phyloP scores from a whole-genome alignment of 1,140 invertebrate genomes.

The Sipha flava region DNA sequence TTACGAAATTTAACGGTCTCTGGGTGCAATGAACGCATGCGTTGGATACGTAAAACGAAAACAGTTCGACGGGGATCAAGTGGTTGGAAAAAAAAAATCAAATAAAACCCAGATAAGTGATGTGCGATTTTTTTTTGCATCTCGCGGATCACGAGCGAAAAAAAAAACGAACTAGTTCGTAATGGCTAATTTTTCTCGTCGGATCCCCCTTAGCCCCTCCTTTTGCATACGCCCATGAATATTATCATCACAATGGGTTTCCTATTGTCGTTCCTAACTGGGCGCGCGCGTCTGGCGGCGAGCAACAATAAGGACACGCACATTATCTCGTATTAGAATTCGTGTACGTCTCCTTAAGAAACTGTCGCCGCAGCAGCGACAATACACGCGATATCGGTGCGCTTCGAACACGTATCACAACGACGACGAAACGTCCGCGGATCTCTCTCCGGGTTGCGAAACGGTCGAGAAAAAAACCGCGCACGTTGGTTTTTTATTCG shows the following conservation, averaged over 20 bases:
- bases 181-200: conserved; percentile 10
- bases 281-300: background rate
- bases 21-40: too few relatives aligned
- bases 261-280: conserved; percentile 23
- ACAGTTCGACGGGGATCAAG: conserved; percentile 1
- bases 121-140: background rate
- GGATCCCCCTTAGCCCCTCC: background rate
- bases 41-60: background rate
- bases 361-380: too few relatives aligned
- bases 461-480: too few relatives aligned
- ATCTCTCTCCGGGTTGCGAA: too few relatives aligned
- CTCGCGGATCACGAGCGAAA: background rate
- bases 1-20: conserved; percentile 27
- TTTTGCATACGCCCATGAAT: conserved; percentile 13
- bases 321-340: too few relatives aligned
- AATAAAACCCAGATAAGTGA: background rate
- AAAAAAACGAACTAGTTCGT: background rate
- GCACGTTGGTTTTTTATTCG: too few relatives aligned
- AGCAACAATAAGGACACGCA: conserved; percentile 22
- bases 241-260: conserved; percentile 22
- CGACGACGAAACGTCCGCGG: too few relatives aligned
- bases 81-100: background rate
- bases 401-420: too few relatives aligned
- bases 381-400: too few relatives aligned
- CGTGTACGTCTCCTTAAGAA: too few relatives aligned